Conservation (phyloP, 2,113 vertebrate species). For the Nothoprocta perdicaria region DNA sequence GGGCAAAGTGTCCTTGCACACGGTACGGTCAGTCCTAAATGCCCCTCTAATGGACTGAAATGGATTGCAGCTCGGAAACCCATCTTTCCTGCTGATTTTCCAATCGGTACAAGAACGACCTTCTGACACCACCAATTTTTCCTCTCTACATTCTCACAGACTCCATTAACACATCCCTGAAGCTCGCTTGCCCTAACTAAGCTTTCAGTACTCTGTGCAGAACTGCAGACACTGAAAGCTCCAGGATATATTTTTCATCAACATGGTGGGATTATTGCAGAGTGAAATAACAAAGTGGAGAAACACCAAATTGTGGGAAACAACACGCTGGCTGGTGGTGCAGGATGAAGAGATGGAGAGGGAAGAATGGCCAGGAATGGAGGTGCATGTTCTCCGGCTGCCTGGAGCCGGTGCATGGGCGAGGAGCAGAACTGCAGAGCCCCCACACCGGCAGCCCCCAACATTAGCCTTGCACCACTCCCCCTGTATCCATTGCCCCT, state of each 20-base stretch:
- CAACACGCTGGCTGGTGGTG: too few relatives aligned
- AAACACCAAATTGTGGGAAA: neutral
- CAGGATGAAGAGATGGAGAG: too few relatives aligned
- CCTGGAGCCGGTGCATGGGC: too few relatives aligned
- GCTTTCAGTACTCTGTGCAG: neutral
- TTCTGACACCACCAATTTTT: neutral
- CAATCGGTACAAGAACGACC: too few relatives aligned
- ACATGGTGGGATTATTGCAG: neutral
- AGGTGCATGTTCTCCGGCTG: neutral
- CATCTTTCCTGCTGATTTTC: neutral
- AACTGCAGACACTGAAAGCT: neutral
- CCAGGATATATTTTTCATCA: neutral
- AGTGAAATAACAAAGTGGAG: neutral
- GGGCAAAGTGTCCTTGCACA: neutral
- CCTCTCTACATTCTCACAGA: neutral
- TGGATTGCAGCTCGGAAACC: neutral
- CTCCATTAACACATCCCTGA: neutral
- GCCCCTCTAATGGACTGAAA: neutral
- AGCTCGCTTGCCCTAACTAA: neutral
- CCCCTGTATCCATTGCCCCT: neutral
- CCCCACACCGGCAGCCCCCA: too few relatives aligned
- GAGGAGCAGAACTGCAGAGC: neutral
- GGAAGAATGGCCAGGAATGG: neutral
- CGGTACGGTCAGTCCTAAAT: neutral
- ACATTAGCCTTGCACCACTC: neutral